Conservation (phyloP, 2,888 invertebrate genomes). For the Teinopalpus imperialis region DNA sequence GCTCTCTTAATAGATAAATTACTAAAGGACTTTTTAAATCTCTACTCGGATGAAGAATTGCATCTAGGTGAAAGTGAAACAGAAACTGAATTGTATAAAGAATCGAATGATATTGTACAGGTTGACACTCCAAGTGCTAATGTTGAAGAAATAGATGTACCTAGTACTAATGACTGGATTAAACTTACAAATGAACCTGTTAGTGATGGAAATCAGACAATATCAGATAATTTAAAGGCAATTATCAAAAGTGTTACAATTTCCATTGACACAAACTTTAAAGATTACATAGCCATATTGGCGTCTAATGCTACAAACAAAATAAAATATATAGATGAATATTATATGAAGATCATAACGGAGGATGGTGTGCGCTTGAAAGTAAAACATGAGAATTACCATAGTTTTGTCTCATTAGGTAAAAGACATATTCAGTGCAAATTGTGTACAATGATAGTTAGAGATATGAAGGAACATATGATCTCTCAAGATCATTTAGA, state of each 20-base stretch:
- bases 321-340: neutral
- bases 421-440: conserved; percentile 4
- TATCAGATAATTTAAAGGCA: neutral
- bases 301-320: neutral
- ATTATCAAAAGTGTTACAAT: too few species aligned
- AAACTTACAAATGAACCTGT: too few species aligned
- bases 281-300: neutral
- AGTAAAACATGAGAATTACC: conserved; percentile 13
- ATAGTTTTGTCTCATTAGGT: neutral
- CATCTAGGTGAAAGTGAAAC: too few species aligned
- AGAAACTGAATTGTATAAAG: too few species aligned
- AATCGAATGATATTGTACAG: too few species aligned
- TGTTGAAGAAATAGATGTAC: too few species aligned
- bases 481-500: neutral
- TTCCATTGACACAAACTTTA: neutral
- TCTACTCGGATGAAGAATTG: conserved; percentile 3
- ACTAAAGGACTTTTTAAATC: conserved; percentile 1
- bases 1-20: conserved; percentile 8
- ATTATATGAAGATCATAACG: neutral
- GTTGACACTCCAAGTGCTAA: too few species aligned
- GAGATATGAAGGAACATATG: conserved; percentile 2
- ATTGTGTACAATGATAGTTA: conserved; percentile 1
- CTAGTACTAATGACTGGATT: too few species aligned
- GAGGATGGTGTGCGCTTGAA: neutral
- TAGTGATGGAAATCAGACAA: too few species aligned